phyloP scores from a whole-genome alignment of 2,797 vertebrate genomes.

The Labroides dimidiatus region DNA sequence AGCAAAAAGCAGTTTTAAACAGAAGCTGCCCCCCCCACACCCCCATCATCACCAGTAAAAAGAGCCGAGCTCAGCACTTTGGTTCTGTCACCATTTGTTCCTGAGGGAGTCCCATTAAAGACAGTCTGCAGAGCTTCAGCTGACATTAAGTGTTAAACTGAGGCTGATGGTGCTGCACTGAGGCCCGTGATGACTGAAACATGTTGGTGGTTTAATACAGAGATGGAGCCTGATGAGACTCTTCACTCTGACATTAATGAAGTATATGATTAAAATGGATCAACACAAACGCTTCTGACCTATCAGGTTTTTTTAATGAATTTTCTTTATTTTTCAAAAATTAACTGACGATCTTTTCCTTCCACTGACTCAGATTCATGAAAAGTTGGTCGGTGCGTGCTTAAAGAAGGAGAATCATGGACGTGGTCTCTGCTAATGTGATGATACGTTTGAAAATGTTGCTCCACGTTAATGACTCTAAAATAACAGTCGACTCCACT shows the following conservation, averaged over 20 bases:
- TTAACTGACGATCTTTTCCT: too few species aligned
- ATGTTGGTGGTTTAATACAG: slow-evolving; percentile 56
- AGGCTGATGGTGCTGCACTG: slow-evolving; percentile 48
- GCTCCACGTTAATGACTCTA: slow-evolving; percentile 11
- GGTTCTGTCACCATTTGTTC: slow-evolving; percentile 53
- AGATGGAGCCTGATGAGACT: slow-evolving; percentile 47
- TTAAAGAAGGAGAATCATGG: too few species aligned
- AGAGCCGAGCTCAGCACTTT: slow-evolving; percentile 55
- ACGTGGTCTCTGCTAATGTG: too few species aligned
- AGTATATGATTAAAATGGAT: slow-evolving; percentile 50
- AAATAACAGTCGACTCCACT: not conserved
- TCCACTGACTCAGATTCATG: too few species aligned
- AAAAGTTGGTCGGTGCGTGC: too few species aligned
- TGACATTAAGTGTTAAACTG: slow-evolving; percentile 61
- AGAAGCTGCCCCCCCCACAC: slow-evolving; percentile 18
- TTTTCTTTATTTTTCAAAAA: too few species aligned
- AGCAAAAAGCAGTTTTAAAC: slow-evolving; percentile 6
- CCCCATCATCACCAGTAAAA: slow-evolving; percentile 19
- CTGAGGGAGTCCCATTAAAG: slow-evolving; percentile 70
- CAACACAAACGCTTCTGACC: slow-evolving; percentile 50
- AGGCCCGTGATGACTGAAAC: slow-evolving; percentile 59
- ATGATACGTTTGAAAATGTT: too few species aligned
- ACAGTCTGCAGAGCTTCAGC: slow-evolving; percentile 47
- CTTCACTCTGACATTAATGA: slow-evolving; percentile 57
- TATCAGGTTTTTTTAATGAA: too few species aligned